Percentiles rank a stretch among this genome's conserved stretches.
These are phyloP conservation scores for Euspilapteryx auroguttella DNA, from an alignment of 2,888 invertebrate genomes.

Conservation along the genomic window DNA sequence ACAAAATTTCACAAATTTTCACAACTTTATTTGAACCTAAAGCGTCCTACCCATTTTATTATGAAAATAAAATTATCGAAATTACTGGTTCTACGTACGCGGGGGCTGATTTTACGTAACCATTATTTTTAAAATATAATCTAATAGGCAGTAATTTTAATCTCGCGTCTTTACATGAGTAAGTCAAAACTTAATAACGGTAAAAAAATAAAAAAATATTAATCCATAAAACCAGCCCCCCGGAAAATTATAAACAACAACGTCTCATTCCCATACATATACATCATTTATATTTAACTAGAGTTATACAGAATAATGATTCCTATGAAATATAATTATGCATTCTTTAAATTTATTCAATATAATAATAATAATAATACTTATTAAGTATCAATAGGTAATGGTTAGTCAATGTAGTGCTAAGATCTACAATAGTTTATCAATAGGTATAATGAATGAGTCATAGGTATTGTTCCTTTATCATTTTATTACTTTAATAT, in stretches of 20 bases:
- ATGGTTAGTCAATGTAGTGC: slow-evolving; percentile 58
- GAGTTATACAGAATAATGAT: slow-evolving; percentile 64
- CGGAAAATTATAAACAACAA: slow-evolving; percentile 35
- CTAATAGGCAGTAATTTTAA: slow-evolving; percentile 54
- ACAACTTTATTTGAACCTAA: slow-evolving; percentile 62
- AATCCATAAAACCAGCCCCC: slow-evolving; percentile 54
- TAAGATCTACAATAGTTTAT: slow-evolving; percentile 56
- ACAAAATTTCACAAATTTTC: slow-evolving; percentile 63
- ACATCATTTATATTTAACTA: slow-evolving; percentile 59
- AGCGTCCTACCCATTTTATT: slow-evolving; percentile 60
- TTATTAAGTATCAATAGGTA: slow-evolving; percentile 61
- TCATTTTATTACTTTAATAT: slow-evolving; percentile 45
- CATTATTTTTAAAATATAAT: slow-evolving; percentile 60
- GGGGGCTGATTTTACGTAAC: slow-evolving; percentile 50
- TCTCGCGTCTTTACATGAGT: slow-evolving; percentile 50
- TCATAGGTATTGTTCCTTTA: slow-evolving; percentile 55
- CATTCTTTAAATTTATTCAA: slow-evolving; percentile 61
- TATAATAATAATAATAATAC: slow-evolving; percentile 61
- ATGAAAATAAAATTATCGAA: slow-evolving; percentile 60
- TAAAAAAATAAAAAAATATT: slow-evolving; percentile 62
- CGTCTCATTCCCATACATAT: slow-evolving; percentile 25
- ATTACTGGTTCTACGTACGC: slow-evolving; percentile 50
- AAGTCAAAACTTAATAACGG: slow-evolving; percentile 57
- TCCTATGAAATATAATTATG: slow-evolving; percentile 64
- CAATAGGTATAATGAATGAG: slow-evolving; percentile 41